Percentiles rank a stretch among this genome's conserved stretches.
phyloP scores from a whole-genome alignment of 2,888 invertebrate species.

The Netelia melanura region DNA sequence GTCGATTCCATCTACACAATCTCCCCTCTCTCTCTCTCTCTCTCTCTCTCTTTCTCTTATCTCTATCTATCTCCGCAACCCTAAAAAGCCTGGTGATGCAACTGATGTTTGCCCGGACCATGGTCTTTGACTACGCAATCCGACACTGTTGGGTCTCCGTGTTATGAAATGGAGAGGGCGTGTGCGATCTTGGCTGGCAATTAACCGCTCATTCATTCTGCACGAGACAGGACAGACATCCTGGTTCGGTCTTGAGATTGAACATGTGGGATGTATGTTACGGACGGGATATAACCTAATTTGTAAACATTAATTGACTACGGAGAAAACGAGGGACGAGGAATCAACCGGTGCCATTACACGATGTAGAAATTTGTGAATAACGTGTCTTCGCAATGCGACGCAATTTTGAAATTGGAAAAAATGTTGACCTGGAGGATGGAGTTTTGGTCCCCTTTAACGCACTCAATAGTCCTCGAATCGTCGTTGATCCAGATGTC shows the following conservation, averaged over 20 bases:
- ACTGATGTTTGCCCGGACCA: background rate
- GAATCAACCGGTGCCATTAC: too few relatives aligned
- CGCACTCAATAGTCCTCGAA: too few relatives aligned
- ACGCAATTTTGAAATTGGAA: too few relatives aligned
- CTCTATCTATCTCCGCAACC: too few relatives aligned
- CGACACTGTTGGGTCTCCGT: background rate
- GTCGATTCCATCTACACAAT: constrained; percentile 75
- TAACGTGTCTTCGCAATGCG: too few relatives aligned
- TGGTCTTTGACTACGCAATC: background rate
- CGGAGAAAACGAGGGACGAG: too few relatives aligned
- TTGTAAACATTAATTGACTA: too few relatives aligned
- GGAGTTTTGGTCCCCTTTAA: too few relatives aligned
- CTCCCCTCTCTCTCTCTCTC: constrained; percentile 30
- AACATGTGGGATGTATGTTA: background rate
- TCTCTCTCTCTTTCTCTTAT: too few relatives aligned
- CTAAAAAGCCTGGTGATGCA: background rate
- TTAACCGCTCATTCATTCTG: background rate
- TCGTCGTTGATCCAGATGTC: too few relatives aligned
- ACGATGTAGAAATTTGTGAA: too few relatives aligned
- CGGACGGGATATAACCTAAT: background rate
- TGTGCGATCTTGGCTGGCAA: background rate
- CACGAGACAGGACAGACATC: background rate
- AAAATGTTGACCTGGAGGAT: too few relatives aligned
- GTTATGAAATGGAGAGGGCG: background rate
- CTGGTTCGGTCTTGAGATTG: background rate